Conservation (phyloP, 2,797 vertebrate species). For the Notamacropus eugenii region DNA sequence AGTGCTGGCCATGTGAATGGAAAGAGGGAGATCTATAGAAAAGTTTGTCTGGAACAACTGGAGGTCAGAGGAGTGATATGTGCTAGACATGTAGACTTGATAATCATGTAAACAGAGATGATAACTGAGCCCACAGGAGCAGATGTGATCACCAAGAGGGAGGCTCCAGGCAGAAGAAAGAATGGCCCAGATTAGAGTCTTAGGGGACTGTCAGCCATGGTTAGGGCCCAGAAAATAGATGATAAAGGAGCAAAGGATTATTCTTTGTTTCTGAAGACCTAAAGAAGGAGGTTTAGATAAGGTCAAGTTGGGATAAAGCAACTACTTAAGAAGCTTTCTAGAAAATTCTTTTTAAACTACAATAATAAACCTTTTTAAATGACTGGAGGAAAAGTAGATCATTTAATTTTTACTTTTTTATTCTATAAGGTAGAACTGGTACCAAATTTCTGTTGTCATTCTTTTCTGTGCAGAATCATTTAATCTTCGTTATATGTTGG, state of each 20-base stretch:
- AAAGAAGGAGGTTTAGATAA: constrained; percentile 24
- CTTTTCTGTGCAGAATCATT: neutral
- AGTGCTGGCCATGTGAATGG: neutral
- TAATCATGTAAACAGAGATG: neutral
- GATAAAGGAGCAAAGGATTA: neutral
- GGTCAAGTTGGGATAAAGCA: neutral
- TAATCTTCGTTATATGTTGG: neutral
- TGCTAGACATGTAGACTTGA: neutral
- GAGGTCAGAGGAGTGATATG: neutral
- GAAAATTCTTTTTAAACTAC: neutral
- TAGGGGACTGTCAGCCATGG: neutral
- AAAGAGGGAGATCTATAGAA: neutral
- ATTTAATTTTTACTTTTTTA: constrained; percentile 1
- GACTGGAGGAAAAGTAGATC: neutral
- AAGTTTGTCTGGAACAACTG: neutral
- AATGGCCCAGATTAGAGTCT: neutral
- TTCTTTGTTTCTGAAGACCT: constrained; percentile 19
- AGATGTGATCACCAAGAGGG: neutral
- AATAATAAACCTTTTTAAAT: neutral
- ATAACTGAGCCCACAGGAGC: neutral
- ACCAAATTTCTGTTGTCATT: neutral
- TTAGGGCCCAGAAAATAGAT: neutral
- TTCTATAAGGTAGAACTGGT: neutral
- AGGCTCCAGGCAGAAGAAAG: neutral
- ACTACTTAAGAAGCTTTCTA: neutral